Percentiles rank a stretch among this genome's conserved stretches.
These are phyloP conservation scores for Phrynocephalus versicolor DNA, from an alignment of 2,113 vertebrate species.

Conservation along the genomic window DNA sequence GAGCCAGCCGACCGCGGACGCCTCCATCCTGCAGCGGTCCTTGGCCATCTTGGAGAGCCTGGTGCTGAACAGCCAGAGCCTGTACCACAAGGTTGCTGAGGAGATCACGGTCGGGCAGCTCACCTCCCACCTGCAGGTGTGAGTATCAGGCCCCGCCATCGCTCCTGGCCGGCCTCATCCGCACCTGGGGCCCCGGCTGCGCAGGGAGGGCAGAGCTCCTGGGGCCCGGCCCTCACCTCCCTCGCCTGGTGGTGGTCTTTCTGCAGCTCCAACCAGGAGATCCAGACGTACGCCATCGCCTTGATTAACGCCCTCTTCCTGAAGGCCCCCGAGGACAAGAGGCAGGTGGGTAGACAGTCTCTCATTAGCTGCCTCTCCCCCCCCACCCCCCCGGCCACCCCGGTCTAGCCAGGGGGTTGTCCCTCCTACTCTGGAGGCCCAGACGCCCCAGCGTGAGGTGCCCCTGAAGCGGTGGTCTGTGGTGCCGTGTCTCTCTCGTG, in stretches of 20 bases:
- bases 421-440: too few species aligned
- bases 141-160: slow-evolving; percentile 74
- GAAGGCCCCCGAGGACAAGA: slow-evolving; percentile 95
- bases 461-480: background rate
- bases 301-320: slow-evolving; percentile 98
- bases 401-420: too few species aligned
- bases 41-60: slow-evolving; percentile 98
- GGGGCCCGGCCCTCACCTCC: too few species aligned
- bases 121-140: slow-evolving; percentile 98
- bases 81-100: slow-evolving; percentile 95
- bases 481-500: too few species aligned
- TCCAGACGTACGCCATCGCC: slow-evolving; percentile 97
- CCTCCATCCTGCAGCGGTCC: slow-evolving; percentile 96
- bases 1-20: slow-evolving; percentile 95
- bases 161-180: too few species aligned
- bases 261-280: slow-evolving; percentile 97
- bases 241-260: background rate
- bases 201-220: too few species aligned
- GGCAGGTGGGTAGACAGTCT: slow-evolving; percentile 85
- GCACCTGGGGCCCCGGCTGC: too few species aligned
- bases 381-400: too few species aligned
- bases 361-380: background rate
- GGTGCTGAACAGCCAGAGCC: slow-evolving; percentile 97
- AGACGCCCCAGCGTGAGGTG: background rate
- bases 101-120: slow-evolving; percentile 98